Percentiles rank a stretch among this genome's conserved stretches.
Conservation (phyloP, 2,888 invertebrate genomes). For the Parapristionchus giblindavisi region DNA sequence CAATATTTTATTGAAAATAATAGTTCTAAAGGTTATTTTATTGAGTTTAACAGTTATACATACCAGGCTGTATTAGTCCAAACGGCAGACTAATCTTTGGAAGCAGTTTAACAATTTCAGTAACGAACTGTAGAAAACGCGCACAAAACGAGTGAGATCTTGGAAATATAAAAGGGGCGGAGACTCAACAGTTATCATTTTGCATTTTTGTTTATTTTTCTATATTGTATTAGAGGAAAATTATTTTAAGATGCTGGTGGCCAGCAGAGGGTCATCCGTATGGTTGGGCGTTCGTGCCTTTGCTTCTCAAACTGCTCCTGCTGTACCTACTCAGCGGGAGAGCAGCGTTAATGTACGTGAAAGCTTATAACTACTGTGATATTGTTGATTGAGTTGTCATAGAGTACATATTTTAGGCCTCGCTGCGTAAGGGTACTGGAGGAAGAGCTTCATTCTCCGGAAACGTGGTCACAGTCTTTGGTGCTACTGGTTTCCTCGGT, state of each 20-base stretch:
- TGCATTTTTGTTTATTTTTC: neutral
- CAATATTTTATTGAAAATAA: no score
- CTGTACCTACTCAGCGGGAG: conserved; percentile 25
- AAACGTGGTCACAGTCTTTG: conserved; percentile 87
- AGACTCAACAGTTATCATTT: no score
- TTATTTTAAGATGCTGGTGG: conserved; percentile 34
- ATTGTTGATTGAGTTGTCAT: neutral
- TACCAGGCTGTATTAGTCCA: no score
- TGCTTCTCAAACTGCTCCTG: conserved; percentile 30
- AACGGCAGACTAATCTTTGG: no score
- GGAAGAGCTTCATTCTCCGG: conserved; percentile 97
- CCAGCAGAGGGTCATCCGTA: conserved; percentile 5
- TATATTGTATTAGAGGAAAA: no score
- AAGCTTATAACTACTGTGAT: neutral
- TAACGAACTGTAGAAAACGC: no score
- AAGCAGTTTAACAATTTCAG: no score
- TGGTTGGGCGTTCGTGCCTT: conserved; percentile 19
- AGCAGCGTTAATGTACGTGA: conserved; percentile 31
- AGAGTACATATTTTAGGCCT: conserved; percentile 1
- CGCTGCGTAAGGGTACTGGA: conserved; percentile 70
- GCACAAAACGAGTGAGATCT: no score
- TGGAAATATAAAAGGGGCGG: no score
- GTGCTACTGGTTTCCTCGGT: conserved; percentile 86
- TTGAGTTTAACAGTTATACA: no score
- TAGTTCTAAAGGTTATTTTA: no score